Base-by-base conservation (phyloP, 2,888 invertebrate genomes). In the Stramonita haemastoma region DNA sequence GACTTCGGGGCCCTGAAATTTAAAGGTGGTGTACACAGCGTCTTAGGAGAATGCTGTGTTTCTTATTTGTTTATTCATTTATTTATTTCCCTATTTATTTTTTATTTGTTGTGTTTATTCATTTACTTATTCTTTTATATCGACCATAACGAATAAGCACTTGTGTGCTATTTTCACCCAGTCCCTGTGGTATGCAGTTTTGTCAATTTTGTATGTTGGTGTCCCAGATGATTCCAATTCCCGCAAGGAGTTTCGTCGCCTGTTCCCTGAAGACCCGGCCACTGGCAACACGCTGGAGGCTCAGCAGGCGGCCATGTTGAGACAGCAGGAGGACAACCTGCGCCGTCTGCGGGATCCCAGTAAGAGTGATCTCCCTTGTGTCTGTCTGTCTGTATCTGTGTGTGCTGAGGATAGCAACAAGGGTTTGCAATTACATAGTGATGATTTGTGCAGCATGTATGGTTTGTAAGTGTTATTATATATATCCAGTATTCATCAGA, bases 291-390 rank as follows among this genome's bases (percentile, higher is more conserved):
- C 92, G 6, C 92, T 95, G 34, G 95, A 95, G 91, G 89, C 93
- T 0, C 95, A 95, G 90, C 95, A 95, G 90, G 91, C 93, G 56
- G 95, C 94, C 19, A 91, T 95, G 90, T 90, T 95, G n/a, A 87
- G 93, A 32, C 94, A 95, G 79, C 95, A 95, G 89, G 94, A 94
- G 88, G 93, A 94, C n/a, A 89, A 90, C 19, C 91, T 95, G 56
- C 91, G 91, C 13, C 87, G 87, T 70, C 70, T 94, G 79, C 92
- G 91, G 81, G 93, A 93, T 15, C 91, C 91, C 92, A 93, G 94
- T 94, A 91, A 92, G 94, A 88, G 66, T 26, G 6, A 22, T 2
- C 46, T 5, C 46, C 2, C 46, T 46, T 8, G 46, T 46, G 46
- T 46, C 46, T 46, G 2, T 2, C 2, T 8, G 46, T 46, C 4